Conservation (phyloP, 2,113 vertebrate genomes). For the Brachypodius melanocephalos region DNA sequence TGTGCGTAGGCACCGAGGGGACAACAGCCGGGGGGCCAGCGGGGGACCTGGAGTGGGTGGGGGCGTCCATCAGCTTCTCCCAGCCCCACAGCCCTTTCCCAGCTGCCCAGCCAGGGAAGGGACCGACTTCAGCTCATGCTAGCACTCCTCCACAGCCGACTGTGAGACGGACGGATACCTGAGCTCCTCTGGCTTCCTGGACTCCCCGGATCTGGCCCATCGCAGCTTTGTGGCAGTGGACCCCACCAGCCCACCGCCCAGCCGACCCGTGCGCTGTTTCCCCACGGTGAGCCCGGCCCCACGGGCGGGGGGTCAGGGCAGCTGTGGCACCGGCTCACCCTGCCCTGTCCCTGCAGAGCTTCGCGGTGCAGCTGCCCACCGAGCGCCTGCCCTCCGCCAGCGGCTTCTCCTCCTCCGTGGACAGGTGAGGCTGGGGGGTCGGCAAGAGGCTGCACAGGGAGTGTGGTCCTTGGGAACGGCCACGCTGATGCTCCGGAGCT, state of each 20-base stretch:
- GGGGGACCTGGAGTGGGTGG: accelerated
- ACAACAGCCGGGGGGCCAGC: accelerated
- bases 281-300: slow-evolving; percentile 77
- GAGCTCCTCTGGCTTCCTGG: slow-evolving; percentile 87
- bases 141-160: slow-evolving; percentile 76
- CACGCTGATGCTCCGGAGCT: accelerated
- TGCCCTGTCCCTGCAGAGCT: slow-evolving; percentile 66
- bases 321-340: accelerated
- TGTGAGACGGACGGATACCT: slow-evolving; percentile 92
- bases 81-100: background rate
- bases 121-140: background rate
- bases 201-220: slow-evolving; percentile 65
- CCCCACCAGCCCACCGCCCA: slow-evolving; percentile 49
- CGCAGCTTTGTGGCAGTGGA: background rate
- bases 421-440: slow-evolving; percentile 74
- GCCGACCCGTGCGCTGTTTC: slow-evolving; percentile 76
- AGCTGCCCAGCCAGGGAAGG: background rate
- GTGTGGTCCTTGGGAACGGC: accelerated
- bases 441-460: accelerated
- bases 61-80: background rate
- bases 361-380: slow-evolving; percentile 73
- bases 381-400: slow-evolving; percentile 35
- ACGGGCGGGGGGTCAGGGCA: accelerated
- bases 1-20: slow-evolving; percentile 69
- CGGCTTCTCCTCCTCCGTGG: slow-evolving; percentile 82